Evolutionary conservation across 2,797 vertebrate genomes (phyloP).

Genomic region (Xenentodon cancila): DNA sequence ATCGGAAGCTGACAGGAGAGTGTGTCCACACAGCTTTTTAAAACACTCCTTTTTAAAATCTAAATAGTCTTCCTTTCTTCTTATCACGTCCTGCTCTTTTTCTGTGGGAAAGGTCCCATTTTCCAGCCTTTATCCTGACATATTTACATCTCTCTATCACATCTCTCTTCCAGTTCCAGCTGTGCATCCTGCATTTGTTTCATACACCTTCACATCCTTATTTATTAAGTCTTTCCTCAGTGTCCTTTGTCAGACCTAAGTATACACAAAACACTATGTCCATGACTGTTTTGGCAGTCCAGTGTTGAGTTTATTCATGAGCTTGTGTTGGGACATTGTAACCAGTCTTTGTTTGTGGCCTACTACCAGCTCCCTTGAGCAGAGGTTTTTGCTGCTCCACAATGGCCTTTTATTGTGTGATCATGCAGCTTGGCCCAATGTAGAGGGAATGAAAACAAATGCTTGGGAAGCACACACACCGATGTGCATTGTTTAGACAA

Average conservation of each 20-base stretch:
- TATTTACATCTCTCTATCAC: constrained; percentile 22
- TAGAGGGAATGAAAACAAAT: constrained; percentile 69
- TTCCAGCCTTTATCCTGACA: constrained; percentile 23
- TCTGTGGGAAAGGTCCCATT: constrained; percentile 19
- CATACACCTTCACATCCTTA: constrained; percentile 46
- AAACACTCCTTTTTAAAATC: constrained; percentile 4
- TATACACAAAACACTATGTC: constrained; percentile 37
- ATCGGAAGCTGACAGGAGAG: constrained; percentile 32
- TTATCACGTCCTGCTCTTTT: constrained; percentile 33
- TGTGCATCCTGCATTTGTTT: constrained; percentile 51
- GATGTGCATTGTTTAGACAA: constrained; percentile 13
- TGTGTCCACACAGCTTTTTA: constrained; percentile 43
- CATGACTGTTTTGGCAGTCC: constrained; percentile 57
- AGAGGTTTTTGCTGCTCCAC: constrained; percentile 69
- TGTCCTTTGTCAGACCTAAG: constrained; percentile 29
- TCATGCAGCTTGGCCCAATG: constrained; percentile 66
- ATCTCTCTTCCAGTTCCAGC: constrained; percentile 44
- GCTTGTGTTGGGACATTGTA: constrained; percentile 73
- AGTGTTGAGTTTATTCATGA: constrained; percentile 59
- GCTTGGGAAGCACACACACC: constrained; percentile 35
- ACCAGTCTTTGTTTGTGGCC: constrained; percentile 78
- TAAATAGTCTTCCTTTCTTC: constrained; percentile 31
- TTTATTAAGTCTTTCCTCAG: constrained; percentile 37
- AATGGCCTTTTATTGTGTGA: constrained; percentile 76
- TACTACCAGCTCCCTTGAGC: constrained; percentile 69